Evolutionary conservation across 2,888 invertebrate genomes (phyloP), one percentile per base, ranked within the genome.

Genomic region (Ophion ellenae): DNA sequence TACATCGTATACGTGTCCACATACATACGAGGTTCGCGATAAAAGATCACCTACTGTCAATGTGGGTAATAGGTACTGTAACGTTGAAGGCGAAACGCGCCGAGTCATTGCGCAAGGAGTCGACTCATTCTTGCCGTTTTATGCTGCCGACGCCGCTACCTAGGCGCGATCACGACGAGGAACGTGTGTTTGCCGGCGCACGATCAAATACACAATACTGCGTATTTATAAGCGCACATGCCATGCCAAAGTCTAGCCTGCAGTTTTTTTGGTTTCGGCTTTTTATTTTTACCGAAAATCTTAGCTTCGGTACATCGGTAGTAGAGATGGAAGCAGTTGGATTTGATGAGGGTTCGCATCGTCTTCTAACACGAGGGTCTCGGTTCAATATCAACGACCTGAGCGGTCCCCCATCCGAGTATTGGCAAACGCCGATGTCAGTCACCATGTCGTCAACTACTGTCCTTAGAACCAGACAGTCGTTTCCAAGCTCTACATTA

Each of bases 21-120:
- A 71, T 57, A 63, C 28, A 63, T 36, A 59, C 36, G 24, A 11
- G 24, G 63, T 67, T 83, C 28, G 80, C 87, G 85, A 81, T 79
- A 83, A 85, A 83, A 84, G 87, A 74, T 74, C 70, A 74, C 77
- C 45, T 47, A 70, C 53, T 63, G 40, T 70, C 53, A 64, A 76
- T 76, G 81, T 81, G 53, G 70, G 76, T 69, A 70, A 81, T 70
- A 63, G 57, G 77, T 74, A 74, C 64, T 36, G 69, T 73, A 66
- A 66, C 73, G 64, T 66, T 76, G 82, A 91, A 89, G 90, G 91
- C 88, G 90, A 93, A 93, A 90, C 88, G 89, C 89, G 93, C 91
- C 91, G 87, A 92, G 93, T 94, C 94, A 94, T 93, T 92, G 90
- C 89, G 91, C 91, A 92, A 93, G 93, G 91, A 93, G 93, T 92